A percentile compares a stretch with the other conserved stretches of the same genome.
Conservation (phyloP, 2,113 vertebrate genomes). For the Antechinus stuartii region DNA sequence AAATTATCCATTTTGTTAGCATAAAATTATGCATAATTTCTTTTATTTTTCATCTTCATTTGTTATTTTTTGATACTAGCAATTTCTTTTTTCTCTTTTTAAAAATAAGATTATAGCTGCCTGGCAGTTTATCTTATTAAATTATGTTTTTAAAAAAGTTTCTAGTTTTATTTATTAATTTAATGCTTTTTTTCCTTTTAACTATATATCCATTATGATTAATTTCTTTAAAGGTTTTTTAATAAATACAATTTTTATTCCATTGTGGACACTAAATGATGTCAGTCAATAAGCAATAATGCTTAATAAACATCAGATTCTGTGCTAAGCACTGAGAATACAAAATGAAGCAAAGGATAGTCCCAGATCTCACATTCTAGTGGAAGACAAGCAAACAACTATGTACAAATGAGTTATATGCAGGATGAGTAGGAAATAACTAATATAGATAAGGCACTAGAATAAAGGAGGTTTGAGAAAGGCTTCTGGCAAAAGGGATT, state of each 20-base stretch:
- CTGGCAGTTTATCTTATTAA: neutral
- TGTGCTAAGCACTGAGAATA: neutral
- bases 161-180: neutral
- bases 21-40: neutral
- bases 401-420: neutral
- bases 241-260: neutral
- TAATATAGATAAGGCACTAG: neutral
- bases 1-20: neutral
- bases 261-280: neutral
- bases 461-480: neutral
- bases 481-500: neutral
- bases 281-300: neutral
- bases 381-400: neutral
- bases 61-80: neutral
- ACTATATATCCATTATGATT: neutral
- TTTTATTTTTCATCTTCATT: neutral
- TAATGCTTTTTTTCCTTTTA: neutral
- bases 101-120: neutral
- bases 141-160: neutral
- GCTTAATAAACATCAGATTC: neutral
- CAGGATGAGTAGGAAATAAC: neutral
- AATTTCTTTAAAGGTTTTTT: neutral
- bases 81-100: neutral
- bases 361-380: neutral
- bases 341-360: neutral